Conservation (phyloP, 2,888 invertebrate genomes). For the Anticlea derivata region DNA sequence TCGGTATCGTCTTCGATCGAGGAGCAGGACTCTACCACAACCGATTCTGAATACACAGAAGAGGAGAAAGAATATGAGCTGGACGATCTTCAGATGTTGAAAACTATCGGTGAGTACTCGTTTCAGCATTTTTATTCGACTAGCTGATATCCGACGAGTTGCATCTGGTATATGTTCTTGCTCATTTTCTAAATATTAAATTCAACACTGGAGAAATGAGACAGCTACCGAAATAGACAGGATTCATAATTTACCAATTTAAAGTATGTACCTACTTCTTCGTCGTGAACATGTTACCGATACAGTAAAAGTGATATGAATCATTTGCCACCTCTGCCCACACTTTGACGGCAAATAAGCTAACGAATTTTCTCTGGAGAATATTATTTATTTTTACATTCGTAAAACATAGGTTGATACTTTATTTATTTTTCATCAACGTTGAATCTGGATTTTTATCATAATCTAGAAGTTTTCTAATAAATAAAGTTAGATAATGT, state of each 20-base stretch:
- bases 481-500: too few species aligned
- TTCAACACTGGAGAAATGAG: constrained; percentile 29
- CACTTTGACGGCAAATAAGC: constrained; percentile 41
- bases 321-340: constrained; percentile 47
- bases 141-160: too few species aligned
- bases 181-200: constrained; percentile 4
- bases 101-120: constrained; percentile 91
- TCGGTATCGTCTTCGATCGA: constrained; percentile 82
- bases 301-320: constrained; percentile 49
- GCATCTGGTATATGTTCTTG: constrained; percentile 4
- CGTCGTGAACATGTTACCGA: constrained; percentile 39
- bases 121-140: constrained; percentile 1
- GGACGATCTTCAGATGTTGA: constrained; percentile 93
- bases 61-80: constrained; percentile 87
- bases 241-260: constrained; percentile 42
- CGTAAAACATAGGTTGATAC: constrained; percentile 20
- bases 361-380: constrained; percentile 40
- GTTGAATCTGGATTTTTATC: neutral
- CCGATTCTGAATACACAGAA: constrained; percentile 83
- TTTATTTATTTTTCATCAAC: constrained; percentile 25
- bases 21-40: constrained; percentile 81
- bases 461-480: too few species aligned
- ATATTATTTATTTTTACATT: constrained; percentile 37
- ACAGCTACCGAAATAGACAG: constrained; percentile 31
- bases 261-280: constrained; percentile 42